These are phyloP conservation scores for Prinia subflava DNA, from an alignment of 2,113 vertebrate genomes.

Conservation along the genomic window DNA sequence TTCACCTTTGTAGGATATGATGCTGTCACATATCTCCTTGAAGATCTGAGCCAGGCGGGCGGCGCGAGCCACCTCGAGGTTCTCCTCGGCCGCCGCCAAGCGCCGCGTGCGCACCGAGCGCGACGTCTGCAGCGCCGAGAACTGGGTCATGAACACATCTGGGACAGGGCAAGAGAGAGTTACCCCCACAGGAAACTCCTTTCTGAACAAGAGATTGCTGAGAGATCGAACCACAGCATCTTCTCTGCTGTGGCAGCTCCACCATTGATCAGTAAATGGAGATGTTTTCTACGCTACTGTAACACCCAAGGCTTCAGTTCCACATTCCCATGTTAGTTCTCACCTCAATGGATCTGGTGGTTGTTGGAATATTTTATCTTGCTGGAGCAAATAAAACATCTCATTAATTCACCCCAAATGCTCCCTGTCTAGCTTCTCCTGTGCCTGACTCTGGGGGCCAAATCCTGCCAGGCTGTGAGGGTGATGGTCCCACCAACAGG, in stretches of 20 bases:
- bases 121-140: constrained; percentile 94
- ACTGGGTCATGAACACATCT: constrained; percentile 99
- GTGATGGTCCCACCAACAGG: not conserved
- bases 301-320: not conserved
- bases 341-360: not conserved
- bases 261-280: not conserved
- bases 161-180: not conserved
- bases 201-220: not conserved
- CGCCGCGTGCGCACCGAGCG: constrained; percentile 93
- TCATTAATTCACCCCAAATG: not conserved
- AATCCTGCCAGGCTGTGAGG: not conserved
- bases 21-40: constrained; percentile 98
- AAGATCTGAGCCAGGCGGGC: constrained; percentile 98
- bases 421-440: not conserved
- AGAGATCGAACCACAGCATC: not conserved
- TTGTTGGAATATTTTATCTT: not conserved
- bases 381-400: not conserved
- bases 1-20: constrained; percentile 93
- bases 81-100: constrained; percentile 93
- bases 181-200: not conserved
- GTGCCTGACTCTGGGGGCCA: not conserved
- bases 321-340: fast-evolving
- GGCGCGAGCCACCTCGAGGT: constrained; percentile 92
- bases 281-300: not conserved
- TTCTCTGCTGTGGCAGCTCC: not conserved